Evolutionary conservation across 2,888 invertebrate species (phyloP), one percentile per base, ranked within the genome.

Genomic region (Caenorhabditis sinica): DNA sequence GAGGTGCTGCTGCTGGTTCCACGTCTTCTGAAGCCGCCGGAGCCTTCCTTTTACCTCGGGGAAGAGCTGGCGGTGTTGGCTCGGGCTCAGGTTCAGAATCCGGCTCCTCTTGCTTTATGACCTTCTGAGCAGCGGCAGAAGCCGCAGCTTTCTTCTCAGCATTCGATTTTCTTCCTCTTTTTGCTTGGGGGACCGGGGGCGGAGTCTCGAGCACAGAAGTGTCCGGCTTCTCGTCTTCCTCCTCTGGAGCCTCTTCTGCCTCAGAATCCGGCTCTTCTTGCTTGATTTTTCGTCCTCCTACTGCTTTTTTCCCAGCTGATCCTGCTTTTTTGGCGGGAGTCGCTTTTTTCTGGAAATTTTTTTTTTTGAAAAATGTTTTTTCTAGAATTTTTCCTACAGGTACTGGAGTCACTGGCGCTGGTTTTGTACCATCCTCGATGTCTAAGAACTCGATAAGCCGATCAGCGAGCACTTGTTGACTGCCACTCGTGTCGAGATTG

Each of bases 391-490:
- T 25, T 0, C 61, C 28, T 9, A 63, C 68, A n/a, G 49, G 8
- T 15, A 58, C 69, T n/a, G 81, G 45, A 49, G 73, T 28, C 15
- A 20, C 36, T 11, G 56, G 20, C 23, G 43, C 20, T 9, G 60
- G 28, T 4, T 40, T 63, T 13, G 56, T 13, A n/a, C 63, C 58
- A 36, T 56, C 49, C 8, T 49, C 60, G 20, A 73, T 76, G 66
- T 65, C 49, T 0, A 88, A 63, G 53, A 86, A 85, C 25, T 80
- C 86, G 17, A 79, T 49, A 30, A 88, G 79, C 8, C 88, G 36
- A 25, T 87, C 84, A 8, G 85, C 80, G 9, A 88, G 71, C 28
- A 63, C 79, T 2, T 75, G 23, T 56, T 87, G 86, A 3, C 17
- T 61, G 3, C 88, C 88, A 36, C 17, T 73, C 9, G 83, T 73